These are phyloP conservation scores for Helleia helle DNA, from an alignment of 2,888 invertebrate species.

Conservation along the genomic window DNA sequence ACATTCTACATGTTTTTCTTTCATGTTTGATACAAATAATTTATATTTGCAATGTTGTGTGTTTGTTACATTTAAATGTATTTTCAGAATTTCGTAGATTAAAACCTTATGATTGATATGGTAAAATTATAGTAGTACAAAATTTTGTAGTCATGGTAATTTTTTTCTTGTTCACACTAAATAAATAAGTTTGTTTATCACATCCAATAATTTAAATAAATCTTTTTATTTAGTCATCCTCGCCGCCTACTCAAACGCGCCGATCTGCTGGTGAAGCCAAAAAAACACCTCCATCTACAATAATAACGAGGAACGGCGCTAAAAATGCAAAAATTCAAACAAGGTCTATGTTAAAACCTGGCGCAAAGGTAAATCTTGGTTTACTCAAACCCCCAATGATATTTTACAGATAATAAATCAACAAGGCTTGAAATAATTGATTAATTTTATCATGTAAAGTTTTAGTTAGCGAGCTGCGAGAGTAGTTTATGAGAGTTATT, in stretches of 20 bases:
- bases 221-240: conserved; percentile 34
- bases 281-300: conserved; percentile 48
- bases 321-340: conserved; percentile 78
- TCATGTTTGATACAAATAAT: too few relatives aligned
- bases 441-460: too few relatives aligned
- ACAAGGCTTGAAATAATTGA: too few relatives aligned
- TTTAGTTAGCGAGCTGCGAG: too few relatives aligned
- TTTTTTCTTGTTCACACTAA: not conserved
- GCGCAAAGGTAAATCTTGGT: conserved; percentile 47
- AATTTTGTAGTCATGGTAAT: not conserved
- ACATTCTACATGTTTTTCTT: not conserved
- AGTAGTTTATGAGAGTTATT: too few relatives aligned
- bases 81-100: not conserved
- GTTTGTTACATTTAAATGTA: not conserved
- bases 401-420: too few relatives aligned
- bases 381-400: not conserved
- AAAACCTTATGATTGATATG: not conserved
- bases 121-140: not conserved
- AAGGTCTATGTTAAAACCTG: conserved; percentile 70
- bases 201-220: conserved; percentile 9
- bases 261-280: conserved; percentile 49
- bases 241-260: conserved; percentile 38
- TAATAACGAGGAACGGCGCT: conserved; percentile 75
- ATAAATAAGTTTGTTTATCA: not conserved
- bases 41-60: not conserved